These are phyloP conservation scores for Tribolium castaneum DNA, from an alignment of 1,140 invertebrate genomes.

Conservation along the genomic window DNA sequence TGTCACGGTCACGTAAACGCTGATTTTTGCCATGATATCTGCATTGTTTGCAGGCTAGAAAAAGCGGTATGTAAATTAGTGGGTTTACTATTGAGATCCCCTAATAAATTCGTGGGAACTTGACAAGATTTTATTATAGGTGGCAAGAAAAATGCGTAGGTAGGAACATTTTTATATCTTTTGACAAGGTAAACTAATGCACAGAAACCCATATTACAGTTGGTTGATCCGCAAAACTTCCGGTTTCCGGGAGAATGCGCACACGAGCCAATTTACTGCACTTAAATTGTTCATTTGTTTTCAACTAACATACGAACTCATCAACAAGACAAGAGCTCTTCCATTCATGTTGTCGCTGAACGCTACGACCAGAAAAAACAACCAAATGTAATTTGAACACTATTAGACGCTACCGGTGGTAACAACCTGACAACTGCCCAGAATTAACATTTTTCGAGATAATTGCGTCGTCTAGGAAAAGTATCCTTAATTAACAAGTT, in stretches of 20 bases:
- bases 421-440: not conserved
- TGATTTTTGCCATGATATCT: slow-evolving; percentile 36
- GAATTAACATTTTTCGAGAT: slow-evolving; percentile 1
- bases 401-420: not conserved
- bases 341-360: slow-evolving; percentile 21
- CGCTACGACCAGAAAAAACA: not conserved
- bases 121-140: slow-evolving; percentile 29
- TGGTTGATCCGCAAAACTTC: slow-evolving; percentile 44
- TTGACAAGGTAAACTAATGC: slow-evolving; percentile 35
- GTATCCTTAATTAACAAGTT: slow-evolving; percentile 2
- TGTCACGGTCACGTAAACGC: slow-evolving; percentile 41
- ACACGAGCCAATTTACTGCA: slow-evolving; percentile 46
- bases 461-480: not conserved
- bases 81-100: slow-evolving; percentile 29
- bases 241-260: slow-evolving; percentile 42
- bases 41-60: slow-evolving; percentile 31
- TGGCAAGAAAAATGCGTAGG: slow-evolving; percentile 10
- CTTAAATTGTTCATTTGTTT: slow-evolving; percentile 46
- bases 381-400: slow-evolving; percentile 18
- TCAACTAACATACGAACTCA: slow-evolving; percentile 38
- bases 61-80: slow-evolving; percentile 32
- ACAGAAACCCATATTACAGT: slow-evolving; percentile 46
- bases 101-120: slow-evolving; percentile 43
- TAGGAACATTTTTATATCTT: slow-evolving; percentile 30
- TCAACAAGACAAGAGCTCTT: slow-evolving; percentile 23